Percentiles rank a stretch among this genome's conserved stretches.
These are phyloP conservation scores for Aphelenchoides besseyi DNA, from an alignment of 1,140 invertebrate genomes.

Conservation along the genomic window DNA sequence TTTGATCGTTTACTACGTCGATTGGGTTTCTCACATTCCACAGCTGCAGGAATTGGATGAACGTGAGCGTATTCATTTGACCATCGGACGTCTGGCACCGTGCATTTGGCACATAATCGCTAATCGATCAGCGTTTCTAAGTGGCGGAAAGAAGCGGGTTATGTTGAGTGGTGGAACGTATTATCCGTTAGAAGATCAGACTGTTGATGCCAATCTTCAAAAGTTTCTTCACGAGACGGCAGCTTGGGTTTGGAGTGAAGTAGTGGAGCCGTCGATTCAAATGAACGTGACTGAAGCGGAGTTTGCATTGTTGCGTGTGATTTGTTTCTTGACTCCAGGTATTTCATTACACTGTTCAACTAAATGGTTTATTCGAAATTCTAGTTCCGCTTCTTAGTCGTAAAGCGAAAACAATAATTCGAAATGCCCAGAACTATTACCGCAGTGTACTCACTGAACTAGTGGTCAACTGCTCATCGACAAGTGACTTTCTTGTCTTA, in stretches of 20 bases:
- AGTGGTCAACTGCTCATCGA: neutral
- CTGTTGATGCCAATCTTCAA: neutral
- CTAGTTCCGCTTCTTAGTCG: constrained; percentile 4
- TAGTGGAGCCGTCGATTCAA: constrained; percentile 8
- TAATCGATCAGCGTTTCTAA: neutral
- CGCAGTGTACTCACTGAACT: neutral
- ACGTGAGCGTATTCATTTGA: constrained; percentile 10
- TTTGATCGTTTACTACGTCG: constrained; percentile 35
- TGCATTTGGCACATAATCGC: constrained; percentile 11
- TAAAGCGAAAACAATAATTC: constrained; percentile 6
- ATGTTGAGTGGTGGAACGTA: neutral
- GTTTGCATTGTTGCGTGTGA: constrained; percentile 11
- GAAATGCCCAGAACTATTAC: constrained; percentile 12
- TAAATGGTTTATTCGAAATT: neutral
- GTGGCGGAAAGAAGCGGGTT: neutral
- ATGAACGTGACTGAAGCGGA: neutral
- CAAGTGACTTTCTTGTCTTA: neutral
- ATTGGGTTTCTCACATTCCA: constrained; percentile 35
- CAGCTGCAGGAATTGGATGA: neutral
- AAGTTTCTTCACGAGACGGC: neutral
- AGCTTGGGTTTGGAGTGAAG: neutral
- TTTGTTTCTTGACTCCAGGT: constrained; percentile 12
- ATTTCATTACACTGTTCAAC: neutral
- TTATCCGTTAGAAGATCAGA: neutral
- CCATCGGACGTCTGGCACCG: constrained; percentile 5